A percentile compares a stretch with the other conserved stretches of the same genome.
Conservation (phyloP, 2,797 vertebrate species). For the Psittacula echo region DNA sequence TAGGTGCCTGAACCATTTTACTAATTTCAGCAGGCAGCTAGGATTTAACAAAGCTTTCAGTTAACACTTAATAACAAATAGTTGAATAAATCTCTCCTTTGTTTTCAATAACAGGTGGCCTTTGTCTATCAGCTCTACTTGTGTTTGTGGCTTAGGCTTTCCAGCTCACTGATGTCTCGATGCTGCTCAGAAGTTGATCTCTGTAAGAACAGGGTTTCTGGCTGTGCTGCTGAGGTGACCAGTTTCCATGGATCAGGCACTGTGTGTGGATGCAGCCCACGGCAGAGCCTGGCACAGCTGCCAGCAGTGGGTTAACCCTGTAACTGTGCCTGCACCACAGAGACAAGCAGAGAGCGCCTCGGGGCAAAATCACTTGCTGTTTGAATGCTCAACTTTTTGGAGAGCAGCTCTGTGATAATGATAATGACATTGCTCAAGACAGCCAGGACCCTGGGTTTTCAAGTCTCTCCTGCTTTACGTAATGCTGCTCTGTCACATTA, state of each 20-base stretch:
- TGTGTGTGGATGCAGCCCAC: accelerated
- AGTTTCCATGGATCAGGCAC: too few species aligned
- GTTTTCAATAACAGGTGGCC: background rate
- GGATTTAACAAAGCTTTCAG: constrained; percentile 13
- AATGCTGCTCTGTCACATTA: constrained; percentile 50
- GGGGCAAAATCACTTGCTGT: constrained; percentile 24
- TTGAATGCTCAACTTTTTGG: constrained; percentile 59
- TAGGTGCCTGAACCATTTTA: background rate
- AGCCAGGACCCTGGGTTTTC: constrained; percentile 28
- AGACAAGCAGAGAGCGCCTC: background rate
- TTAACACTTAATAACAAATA: background rate
- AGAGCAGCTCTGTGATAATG: constrained; percentile 53
- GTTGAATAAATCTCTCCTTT: background rate
- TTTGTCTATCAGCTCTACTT: background rate
- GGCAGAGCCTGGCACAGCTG: background rate
- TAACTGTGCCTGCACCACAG: background rate
- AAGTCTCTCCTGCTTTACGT: constrained; percentile 55
- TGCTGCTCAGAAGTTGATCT: background rate
- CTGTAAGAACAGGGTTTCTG: background rate
- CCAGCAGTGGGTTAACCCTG: background rate
- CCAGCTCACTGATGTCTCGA: background rate
- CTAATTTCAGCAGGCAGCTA: constrained; percentile 29
- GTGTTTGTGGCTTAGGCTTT: background rate
- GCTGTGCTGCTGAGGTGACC: accelerated
- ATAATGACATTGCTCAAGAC: constrained; percentile 65